These are phyloP conservation scores for Thamnophis elegans DNA, from an alignment of 2,797 vertebrate genomes.

Conservation along the genomic window DNA sequence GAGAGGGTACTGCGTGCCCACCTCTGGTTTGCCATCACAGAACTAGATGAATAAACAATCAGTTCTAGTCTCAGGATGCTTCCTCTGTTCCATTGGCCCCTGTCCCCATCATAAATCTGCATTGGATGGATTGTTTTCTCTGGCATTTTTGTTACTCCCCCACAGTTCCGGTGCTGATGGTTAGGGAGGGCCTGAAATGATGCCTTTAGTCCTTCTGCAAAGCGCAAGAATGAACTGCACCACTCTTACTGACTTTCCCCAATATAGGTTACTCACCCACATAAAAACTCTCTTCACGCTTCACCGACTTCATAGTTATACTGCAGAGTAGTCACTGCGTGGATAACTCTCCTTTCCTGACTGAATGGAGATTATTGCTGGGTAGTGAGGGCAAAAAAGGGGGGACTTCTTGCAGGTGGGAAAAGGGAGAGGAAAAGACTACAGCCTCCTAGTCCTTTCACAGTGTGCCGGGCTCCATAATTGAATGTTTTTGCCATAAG, in stretches of 20 bases:
- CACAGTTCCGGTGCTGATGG: neutral
- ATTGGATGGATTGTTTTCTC: neutral
- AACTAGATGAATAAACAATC: neutral
- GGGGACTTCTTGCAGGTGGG: neutral
- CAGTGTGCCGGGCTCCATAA: neutral
- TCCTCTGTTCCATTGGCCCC: neutral
- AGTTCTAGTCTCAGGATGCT: neutral
- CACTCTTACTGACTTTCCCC: neutral
- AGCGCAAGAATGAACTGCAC: neutral
- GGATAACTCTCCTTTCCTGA: constrained; percentile 15
- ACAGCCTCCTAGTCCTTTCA: neutral
- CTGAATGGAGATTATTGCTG: constrained; percentile 13
- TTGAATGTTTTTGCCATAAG: neutral
- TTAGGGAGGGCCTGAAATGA: neutral
- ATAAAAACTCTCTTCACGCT: neutral
- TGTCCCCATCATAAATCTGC: neutral
- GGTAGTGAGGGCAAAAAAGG: neutral
- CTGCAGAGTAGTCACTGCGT: neutral
- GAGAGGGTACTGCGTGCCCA: too few species aligned
- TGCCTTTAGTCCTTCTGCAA: neutral
- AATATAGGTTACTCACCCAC: constrained; percentile 1
- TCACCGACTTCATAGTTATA: constrained; percentile 28
- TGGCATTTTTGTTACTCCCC: neutral
- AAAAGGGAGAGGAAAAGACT: neutral
- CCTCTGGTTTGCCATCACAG: neutral